A percentile compares a stretch with the other conserved stretches of the same genome.
These are phyloP conservation scores for Oeneis ivallda DNA, from an alignment of 2,888 invertebrate genomes.

Conservation along the genomic window DNA sequence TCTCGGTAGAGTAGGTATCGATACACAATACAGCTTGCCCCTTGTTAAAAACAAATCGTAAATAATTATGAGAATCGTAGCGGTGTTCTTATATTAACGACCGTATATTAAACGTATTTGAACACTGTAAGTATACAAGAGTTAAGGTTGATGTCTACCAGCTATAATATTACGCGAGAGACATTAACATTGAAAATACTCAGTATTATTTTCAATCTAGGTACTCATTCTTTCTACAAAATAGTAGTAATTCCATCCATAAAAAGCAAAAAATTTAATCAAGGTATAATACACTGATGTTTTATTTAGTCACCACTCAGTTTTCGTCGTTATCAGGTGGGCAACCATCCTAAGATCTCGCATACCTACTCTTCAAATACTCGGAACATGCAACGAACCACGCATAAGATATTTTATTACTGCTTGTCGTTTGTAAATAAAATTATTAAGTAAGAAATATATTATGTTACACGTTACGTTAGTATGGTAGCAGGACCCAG, in stretches of 20 bases:
- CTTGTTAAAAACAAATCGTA: slow-evolving; percentile 45
- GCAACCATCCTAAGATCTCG: slow-evolving; percentile 1
- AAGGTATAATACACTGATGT: too few relatives aligned
- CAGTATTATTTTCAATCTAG: too few relatives aligned
- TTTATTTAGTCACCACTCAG: too few relatives aligned
- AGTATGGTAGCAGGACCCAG: not conserved
- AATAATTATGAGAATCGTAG: slow-evolving; percentile 33
- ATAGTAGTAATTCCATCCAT: too few relatives aligned
- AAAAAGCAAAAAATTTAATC: too few relatives aligned
- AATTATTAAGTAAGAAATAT: slow-evolving; percentile 1
- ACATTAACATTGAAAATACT: too few relatives aligned
- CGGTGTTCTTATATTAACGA: slow-evolving; percentile 30
- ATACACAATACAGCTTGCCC: slow-evolving; percentile 41
- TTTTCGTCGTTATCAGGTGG: not conserved
- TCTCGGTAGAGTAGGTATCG: slow-evolving; percentile 42
- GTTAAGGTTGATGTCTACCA: not conserved
- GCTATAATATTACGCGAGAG: too few relatives aligned
- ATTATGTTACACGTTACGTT: not conserved
- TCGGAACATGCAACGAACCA: slow-evolving; percentile 16
- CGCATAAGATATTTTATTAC: slow-evolving; percentile 15
- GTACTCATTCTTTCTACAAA: not conserved
- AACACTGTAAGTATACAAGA: slow-evolving; percentile 11
- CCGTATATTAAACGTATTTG: slow-evolving; percentile 19
- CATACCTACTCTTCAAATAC: slow-evolving; percentile 6
- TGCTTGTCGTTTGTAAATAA: slow-evolving; percentile 9